Percentiles rank a stretch among this genome's conserved stretches.
These are phyloP conservation scores for Monarcha castaneiventris DNA, from an alignment of 2,113 vertebrate species.

Conservation along the genomic window DNA sequence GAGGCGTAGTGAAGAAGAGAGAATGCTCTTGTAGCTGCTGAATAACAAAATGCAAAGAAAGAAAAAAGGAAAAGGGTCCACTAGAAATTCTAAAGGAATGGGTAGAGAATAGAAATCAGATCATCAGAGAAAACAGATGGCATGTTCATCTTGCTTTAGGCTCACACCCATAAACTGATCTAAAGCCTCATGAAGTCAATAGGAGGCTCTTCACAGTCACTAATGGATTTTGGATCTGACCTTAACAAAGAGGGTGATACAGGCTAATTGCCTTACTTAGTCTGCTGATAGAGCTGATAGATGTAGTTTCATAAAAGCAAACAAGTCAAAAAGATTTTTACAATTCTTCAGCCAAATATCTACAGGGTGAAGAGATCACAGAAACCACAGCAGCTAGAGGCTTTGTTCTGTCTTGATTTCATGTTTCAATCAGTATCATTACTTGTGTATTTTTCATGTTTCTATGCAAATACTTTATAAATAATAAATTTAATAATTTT, in stretches of 20 bases:
- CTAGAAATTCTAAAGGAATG: background rate
- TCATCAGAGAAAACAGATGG: background rate
- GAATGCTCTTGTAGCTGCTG: background rate
- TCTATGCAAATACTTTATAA: background rate
- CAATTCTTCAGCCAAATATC: background rate
- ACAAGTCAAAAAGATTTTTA: background rate
- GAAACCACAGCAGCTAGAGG: background rate
- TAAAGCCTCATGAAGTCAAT: background rate
- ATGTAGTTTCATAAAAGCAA: background rate
- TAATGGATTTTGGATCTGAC: constrained; percentile 26
- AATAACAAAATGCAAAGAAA: background rate
- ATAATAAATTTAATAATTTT: background rate
- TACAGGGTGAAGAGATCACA: background rate
- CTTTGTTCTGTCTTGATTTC: background rate
- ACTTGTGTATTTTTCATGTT: background rate
- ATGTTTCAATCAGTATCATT: background rate
- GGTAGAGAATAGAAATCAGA: background rate
- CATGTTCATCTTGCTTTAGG: constrained; percentile 2
- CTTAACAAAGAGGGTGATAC: background rate
- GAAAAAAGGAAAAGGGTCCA: background rate
- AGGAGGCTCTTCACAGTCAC: background rate
- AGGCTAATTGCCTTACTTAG: background rate
- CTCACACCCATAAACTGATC: background rate
- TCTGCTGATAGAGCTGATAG: background rate
- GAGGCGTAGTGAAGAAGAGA: background rate